These are phyloP conservation scores for Eurosta solidaginis DNA, from an alignment of 1,140 invertebrate species.

Conservation along the genomic window DNA sequence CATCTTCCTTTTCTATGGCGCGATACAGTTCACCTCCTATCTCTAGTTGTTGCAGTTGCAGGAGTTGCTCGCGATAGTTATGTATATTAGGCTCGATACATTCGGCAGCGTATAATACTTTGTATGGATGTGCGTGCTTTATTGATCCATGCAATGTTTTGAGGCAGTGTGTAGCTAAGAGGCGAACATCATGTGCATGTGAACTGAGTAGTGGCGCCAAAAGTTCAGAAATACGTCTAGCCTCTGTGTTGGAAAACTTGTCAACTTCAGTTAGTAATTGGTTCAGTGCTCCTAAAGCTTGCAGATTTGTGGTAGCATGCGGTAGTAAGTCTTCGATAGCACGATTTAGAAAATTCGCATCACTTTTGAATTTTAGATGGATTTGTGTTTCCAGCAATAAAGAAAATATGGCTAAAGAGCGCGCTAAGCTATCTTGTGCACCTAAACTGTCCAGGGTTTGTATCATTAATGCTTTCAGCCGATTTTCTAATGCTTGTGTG, in stretches of 20 bases:
- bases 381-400: constrained; percentile 43
- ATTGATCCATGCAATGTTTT: constrained; percentile 3
- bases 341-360: neutral
- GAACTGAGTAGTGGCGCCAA: constrained; percentile 33
- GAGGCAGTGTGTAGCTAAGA: constrained; percentile 48
- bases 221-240: neutral
- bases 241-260: neutral
- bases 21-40: constrained; percentile 66
- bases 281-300: constrained; percentile 39
- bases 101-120: constrained; percentile 73
- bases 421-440: neutral
- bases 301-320: neutral
- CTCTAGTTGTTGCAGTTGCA: constrained; percentile 73
- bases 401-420: constrained; percentile 28
- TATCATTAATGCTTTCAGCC: constrained; percentile 35
- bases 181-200: constrained; percentile 41
- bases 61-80: constrained; percentile 77
- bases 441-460: neutral
- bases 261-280: neutral
- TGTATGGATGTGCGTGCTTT: constrained; percentile 61
- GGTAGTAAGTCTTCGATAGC: constrained; percentile 14
- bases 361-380: constrained; percentile 42
- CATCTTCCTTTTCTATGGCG: constrained; percentile 62
- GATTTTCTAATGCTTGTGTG: constrained; percentile 38
- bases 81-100: constrained; percentile 69